Evolutionary conservation across 64 coral and sea anemone species (phyloP).

Genomic region (Exaiptasia diaphana): DNA sequence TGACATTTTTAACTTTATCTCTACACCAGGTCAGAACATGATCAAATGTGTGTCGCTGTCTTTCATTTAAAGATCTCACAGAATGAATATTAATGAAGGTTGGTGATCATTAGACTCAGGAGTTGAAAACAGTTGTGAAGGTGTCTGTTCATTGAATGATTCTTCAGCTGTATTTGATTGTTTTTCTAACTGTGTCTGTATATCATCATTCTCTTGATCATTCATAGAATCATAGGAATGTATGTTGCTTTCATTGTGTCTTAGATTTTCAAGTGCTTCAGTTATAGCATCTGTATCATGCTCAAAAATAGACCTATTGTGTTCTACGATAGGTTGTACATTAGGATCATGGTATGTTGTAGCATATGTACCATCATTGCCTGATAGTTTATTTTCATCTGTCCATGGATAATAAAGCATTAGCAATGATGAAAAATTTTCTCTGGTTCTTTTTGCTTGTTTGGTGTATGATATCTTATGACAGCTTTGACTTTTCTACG

Average conservation of each 20-base stretch:
- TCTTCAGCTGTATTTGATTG: too few species aligned
- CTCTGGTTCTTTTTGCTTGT: slow-evolving; percentile 33
- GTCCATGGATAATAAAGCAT: too few species aligned
- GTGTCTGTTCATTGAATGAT: too few species aligned
- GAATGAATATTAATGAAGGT: too few species aligned
- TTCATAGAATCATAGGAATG: too few species aligned
- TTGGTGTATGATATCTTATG: too few species aligned
- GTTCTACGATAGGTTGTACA: slow-evolving; percentile 11
- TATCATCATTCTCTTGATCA: too few species aligned
- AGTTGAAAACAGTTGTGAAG: too few species aligned
- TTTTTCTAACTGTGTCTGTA: too few species aligned
- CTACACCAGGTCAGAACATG: background rate
- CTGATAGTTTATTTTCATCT: background rate
- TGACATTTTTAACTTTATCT: too few species aligned
- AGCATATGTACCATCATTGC: slow-evolving; percentile 3
- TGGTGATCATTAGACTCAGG: too few species aligned
- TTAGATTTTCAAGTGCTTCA: slow-evolving; percentile 7
- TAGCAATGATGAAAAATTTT: slow-evolving; percentile 7
- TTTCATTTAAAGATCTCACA: background rate
- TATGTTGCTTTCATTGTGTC: background rate
- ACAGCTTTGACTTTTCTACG: slow-evolving; percentile 65
- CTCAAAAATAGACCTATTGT: slow-evolving; percentile 20
- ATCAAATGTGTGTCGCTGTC: background rate
- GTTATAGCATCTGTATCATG: background rate
- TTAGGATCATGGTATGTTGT: background rate